Base-by-base conservation (phyloP, 2,888 invertebrate genomes). In the Cryptocephalus primarius region DNA sequence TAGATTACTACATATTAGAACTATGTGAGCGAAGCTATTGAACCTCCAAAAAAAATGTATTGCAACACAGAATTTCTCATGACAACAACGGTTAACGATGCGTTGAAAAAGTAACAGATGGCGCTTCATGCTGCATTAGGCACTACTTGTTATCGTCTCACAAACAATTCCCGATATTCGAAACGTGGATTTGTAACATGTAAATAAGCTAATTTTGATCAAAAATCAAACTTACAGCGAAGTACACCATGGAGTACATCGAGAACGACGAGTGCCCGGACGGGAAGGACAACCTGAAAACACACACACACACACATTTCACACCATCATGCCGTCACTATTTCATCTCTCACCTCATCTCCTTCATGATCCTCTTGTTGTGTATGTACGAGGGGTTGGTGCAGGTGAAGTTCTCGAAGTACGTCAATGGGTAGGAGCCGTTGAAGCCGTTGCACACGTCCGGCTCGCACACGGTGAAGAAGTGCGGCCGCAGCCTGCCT, bases 401-500 rank as follows among this genome's bases (percentile, higher is more conserved):
- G 40, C 90, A 89, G 1, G 69, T 76, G 73, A 84, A 95, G 64
- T 76, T 48, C 69, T 73, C 84, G 49, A 85, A 82, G 64, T 88
- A 88, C 43, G 69, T 72, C 42, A 69, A 69, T 0, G 75, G 65
- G 39, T 74, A 60, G 4, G 55, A 53, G 22, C 56, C 52, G 22
- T 43, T 43, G 22, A 22, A 22, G 36, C 12, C 12, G 2, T 88
- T 87, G 60, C 82, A 73, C 40, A 86, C 71, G 56, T 77, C 73
- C 0, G 96, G 96, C 46, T 77, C 72, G 65, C 97, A 99, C 1
- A 95, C 84, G 56, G 78, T 79, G 65, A 92, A 80, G 74, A 97
- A 99, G 72, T 99, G 95, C 32, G 97, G 97, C 56, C 97, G 76
- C 55, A 96, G 72, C 46, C 95, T 79, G 36, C 97, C 97, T 53